Percentiles rank a stretch among this genome's conserved stretches.
Evolutionary conservation across 2,113 vertebrate genomes (phyloP).

Genomic region (Progne subis): DNA sequence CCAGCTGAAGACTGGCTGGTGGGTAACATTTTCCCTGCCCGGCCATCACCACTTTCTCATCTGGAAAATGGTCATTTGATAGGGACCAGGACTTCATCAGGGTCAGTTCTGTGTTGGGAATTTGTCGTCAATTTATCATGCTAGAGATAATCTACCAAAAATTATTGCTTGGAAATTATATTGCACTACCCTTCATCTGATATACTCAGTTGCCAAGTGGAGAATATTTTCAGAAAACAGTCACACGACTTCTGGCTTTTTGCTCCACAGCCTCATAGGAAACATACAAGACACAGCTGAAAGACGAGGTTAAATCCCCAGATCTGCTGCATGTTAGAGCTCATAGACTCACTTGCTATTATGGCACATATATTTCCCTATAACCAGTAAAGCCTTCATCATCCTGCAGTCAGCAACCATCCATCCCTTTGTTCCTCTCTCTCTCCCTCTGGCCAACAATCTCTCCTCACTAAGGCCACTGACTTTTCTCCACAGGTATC

Average conservation of each 20-base stretch:
- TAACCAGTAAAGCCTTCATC: neutral
- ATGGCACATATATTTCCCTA: neutral
- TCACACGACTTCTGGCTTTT: neutral
- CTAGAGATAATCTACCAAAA: neutral
- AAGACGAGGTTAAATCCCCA: neutral
- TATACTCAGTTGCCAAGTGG: accelerated
- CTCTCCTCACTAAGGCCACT: neutral
- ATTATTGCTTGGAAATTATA: neutral
- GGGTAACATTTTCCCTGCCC: neutral
- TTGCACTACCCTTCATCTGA: neutral
- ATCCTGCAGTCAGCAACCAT: neutral
- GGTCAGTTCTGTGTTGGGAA: neutral
- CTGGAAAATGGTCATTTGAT: neutral
- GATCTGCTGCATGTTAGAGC: neutral
- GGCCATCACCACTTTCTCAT: neutral
- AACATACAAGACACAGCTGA: neutral
- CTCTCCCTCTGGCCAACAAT: neutral
- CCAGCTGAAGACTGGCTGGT: neutral
- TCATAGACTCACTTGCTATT: neutral
- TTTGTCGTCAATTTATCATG: neutral
- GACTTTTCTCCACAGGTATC: neutral
- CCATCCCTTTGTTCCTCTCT: neutral
- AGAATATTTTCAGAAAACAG: neutral
- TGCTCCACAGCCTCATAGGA: neutral
- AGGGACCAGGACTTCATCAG: accelerated